Evolutionary conservation across 2,797 vertebrate species (phyloP).

Genomic region (Zonotrichia albicollis): DNA sequence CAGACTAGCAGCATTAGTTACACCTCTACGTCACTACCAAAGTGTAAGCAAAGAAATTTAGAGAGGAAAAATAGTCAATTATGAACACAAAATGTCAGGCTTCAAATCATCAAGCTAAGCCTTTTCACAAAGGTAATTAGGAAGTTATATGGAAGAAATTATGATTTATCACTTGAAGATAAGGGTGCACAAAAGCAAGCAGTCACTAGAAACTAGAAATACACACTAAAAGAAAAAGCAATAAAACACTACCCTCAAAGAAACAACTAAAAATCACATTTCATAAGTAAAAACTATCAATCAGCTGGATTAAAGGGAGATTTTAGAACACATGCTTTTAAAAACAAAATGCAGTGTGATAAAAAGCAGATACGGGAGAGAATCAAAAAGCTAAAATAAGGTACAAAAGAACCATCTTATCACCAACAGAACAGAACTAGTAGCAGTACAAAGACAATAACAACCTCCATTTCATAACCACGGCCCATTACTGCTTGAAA

Average conservation of each 20-base stretch:
- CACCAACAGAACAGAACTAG: not conserved
- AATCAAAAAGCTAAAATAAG: not conserved
- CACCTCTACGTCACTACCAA: not conserved
- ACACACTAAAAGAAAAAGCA: not conserved
- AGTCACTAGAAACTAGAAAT: not conserved
- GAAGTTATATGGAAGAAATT: not conserved
- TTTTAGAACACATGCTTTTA: not conserved
- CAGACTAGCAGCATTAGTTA: not conserved
- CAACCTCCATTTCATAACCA: not conserved
- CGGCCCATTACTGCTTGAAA: fast-evolving
- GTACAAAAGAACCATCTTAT: not conserved
- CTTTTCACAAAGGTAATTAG: not conserved
- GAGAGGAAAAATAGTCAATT: not conserved
- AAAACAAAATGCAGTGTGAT: not conserved
- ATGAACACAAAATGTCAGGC: not conserved
- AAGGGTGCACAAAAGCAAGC: not conserved
- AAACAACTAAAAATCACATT: not conserved
- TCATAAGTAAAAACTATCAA: not conserved
- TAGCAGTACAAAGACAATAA: not conserved
- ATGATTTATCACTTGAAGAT: not conserved
- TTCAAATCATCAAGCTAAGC: not conserved
- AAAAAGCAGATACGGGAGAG: not conserved
- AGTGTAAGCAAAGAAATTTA: not conserved
- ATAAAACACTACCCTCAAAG: not conserved
- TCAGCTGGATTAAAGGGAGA: not conserved